Evolutionary conservation across 30 jellyfish, hydroid and myxozoan genomes (phyloP).

Genomic region (Aurelia aurita complex sp. Pacific): DNA sequence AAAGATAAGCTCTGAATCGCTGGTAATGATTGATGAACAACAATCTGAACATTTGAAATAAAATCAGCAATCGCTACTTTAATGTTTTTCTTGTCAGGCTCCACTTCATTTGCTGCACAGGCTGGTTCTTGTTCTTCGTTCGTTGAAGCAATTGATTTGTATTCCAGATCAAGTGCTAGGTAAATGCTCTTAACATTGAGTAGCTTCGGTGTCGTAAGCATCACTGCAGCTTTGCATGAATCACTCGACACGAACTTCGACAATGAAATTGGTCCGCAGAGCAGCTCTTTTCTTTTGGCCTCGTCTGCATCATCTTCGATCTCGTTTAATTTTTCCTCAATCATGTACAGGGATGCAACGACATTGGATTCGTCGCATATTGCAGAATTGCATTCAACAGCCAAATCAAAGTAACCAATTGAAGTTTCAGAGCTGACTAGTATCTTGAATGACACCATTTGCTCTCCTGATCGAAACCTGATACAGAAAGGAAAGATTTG

Average conservation of each 20-base stretch:
- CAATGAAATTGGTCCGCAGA: slow-evolving; percentile 76
- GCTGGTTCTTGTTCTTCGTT: background rate
- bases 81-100: background rate
- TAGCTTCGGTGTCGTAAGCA: slow-evolving; percentile 72
- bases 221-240: slow-evolving; percentile 36
- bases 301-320: slow-evolving; percentile 31
- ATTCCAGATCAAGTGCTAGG: slow-evolving; percentile 61
- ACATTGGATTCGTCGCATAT: slow-evolving; percentile 32
- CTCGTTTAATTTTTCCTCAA: slow-evolving; percentile 2
- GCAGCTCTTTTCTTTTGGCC: slow-evolving; percentile 16
- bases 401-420: slow-evolving; percentile 78
- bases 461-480: slow-evolving; percentile 61
- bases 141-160: slow-evolving; percentile 8
- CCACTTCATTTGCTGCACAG: background rate
- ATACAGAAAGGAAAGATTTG: background rate
- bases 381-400: slow-evolving; percentile 53
- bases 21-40: slow-evolving; percentile 46
- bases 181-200: slow-evolving; percentile 50
- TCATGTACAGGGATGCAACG: slow-evolving; percentile 41
- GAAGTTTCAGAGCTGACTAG: slow-evolving; percentile 75
- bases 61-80: slow-evolving; percentile 47
- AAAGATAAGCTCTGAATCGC: slow-evolving; percentile 1
- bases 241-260: slow-evolving; percentile 23
- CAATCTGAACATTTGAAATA: slow-evolving; percentile 40
- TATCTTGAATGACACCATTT: slow-evolving; percentile 59